Evolutionary conservation across 23 tunicate species (phyloP), one percentile per base, ranked within the genome.

Genomic region (Trididemnum nubilum): DNA sequence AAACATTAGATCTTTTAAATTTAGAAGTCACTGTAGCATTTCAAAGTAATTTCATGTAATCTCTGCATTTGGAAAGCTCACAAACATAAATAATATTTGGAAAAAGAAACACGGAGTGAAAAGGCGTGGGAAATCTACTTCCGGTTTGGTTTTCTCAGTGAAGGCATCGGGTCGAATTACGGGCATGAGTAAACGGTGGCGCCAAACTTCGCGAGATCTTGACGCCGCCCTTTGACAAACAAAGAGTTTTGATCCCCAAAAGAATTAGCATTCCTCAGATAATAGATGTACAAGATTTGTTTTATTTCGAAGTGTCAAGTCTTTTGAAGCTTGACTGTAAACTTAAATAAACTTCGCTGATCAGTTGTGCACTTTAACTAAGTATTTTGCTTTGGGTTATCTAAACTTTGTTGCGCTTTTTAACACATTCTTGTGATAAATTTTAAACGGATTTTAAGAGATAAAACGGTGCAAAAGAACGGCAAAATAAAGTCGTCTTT

Each of bases 71-170:
- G n/a, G n/a, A n/a, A n/a, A n/a, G n/a, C n/a, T n/a, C n/a, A n/a
- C n/a, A n/a, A n/a, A n/a, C n/a, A n/a, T n/a, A n/a, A n/a, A n/a
- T n/a, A n/a, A n/a, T n/a, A n/a, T n/a, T n/a, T n/a, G n/a, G n/a
- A n/a, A n/a, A n/a, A n/a, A n/a, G n/a, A n/a, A n/a, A n/a, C n/a
- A n/a, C n/a, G n/a, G n/a, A n/a, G n/a, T n/a, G n/a, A n/a, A n/a
- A n/a, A n/a, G n/a, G n/a, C 37, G 74, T 67, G 74, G 4, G 74
- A 67, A 67, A 30, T 32, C 33, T 31, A 67, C 74, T 67, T 67
- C 74, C 74, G 74, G 74, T 4, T 33, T 5, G 18, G n/a, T 9
- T 15, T 32, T 4, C 18, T 5, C n/a, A 4, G 69, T 63, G 18
- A 30, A 67, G 5, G 3, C 37, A 12, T 7, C 31, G 74, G 38